These are phyloP conservation scores for Drosophila rubida DNA, from an alignment of 2,888 invertebrate genomes.

Conservation along the genomic window DNA sequence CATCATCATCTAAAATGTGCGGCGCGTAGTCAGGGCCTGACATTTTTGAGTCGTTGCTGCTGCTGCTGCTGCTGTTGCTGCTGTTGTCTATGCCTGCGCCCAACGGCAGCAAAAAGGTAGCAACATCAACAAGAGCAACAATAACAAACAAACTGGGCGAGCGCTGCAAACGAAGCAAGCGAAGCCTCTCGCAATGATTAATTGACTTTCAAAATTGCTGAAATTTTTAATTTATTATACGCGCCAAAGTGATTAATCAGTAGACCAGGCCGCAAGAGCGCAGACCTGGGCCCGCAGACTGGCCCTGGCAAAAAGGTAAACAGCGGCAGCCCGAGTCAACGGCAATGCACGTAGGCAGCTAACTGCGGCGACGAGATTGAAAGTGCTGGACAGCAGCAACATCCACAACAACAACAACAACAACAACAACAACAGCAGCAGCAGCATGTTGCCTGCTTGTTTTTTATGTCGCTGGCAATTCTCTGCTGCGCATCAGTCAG, in stretches of 20 bases:
- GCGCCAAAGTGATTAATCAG: conserved; percentile 84
- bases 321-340: conserved; percentile 34
- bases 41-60: conserved; percentile 65
- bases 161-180: conserved; percentile 16
- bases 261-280: conserved; percentile 53
- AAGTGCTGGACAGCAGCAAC: conserved; percentile 59
- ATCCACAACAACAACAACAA: conserved; percentile 34
- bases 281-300: background rate
- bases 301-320: conserved; percentile 45
- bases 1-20: conserved; percentile 77
- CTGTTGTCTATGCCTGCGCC: conserved; percentile 60
- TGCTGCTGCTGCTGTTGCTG: background rate
- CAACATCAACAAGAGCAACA: conserved; percentile 41
- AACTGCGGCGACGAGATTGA: conserved; percentile 60
- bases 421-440: conserved; percentile 33
- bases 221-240: conserved; percentile 85
- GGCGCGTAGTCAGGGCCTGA: conserved; percentile 73
- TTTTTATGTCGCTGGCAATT: conserved; percentile 54
- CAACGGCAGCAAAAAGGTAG: conserved; percentile 64
- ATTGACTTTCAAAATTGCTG: conserved; percentile 85
- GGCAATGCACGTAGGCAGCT: conserved; percentile 45
- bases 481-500: conserved; percentile 60
- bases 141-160: conserved; percentile 43
- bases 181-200: conserved; percentile 82
- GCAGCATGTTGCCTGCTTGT: conserved; percentile 10